Evolutionary conservation across 2,888 invertebrate genomes (phyloP), one percentile per base, ranked within the genome.

Genomic region (Dromius quadrimaculatus): DNA sequence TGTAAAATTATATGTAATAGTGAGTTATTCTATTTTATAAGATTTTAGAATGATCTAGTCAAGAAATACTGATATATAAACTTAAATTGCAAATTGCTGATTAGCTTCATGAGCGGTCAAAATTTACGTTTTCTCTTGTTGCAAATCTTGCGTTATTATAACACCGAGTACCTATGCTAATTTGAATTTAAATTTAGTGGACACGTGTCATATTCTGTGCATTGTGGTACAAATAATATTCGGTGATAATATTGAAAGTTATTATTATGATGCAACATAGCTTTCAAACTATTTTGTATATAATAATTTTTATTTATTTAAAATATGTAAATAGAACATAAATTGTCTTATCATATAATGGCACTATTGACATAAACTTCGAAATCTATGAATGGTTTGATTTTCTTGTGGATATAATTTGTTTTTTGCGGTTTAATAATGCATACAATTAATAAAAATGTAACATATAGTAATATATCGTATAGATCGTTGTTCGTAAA

Each of bases 241-340:
- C 28, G 43, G 45, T 68, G 61, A 59, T 43, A 69, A 17, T 65
- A 34, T 68, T 54, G 32, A 28, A 28, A 59, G 68, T 70, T 70
- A 61, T 62, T 54, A 50, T 66, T 59, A 64, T 64, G 19, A 61
- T 70, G 62, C 69, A 70, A 70, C 62, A 45, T 70, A 70, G 69
- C 69, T 47, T 61, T 61, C 45, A 61, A 57, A 41, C 45, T 70
- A 61, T 70, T 70, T 70, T 70, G 69, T 70, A 70, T 70, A 70
- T 70, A 70, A 61, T 61, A 61, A 61, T 70, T 70, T 70, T 70
- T 70, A 70, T 70, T 70, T 70, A 61, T 70, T 70, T 61, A 70
- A 62, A 36, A 70, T 70, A 70, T 70, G 69, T 70, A 70, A 70
- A 70, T 70, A 70, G 69, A 47, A 70, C 36, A 65, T 68, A 54